Evolutionary conservation across 2,113 vertebrate genomes (phyloP), one percentile per base, ranked within the genome.

Genomic region (Stigmatopora nigra): DNA sequence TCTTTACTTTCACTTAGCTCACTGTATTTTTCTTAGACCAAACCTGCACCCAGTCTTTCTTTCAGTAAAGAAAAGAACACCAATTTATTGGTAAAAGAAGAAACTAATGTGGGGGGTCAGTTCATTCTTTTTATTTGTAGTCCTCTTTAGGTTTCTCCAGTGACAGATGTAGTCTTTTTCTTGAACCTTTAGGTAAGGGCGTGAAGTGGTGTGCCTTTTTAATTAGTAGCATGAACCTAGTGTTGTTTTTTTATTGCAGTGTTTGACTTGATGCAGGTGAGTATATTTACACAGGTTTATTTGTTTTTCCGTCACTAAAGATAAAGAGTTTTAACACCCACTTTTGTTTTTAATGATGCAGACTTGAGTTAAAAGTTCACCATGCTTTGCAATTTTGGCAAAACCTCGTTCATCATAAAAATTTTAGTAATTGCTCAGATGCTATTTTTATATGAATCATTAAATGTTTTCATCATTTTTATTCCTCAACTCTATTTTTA

Each of bases 71-170:
- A 78, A 57, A 76, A 19, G 47, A 58, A 56, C 49, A 64, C 57
- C 25, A 20, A 0, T 61, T 13, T 66, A 13, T 57, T 61, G 35
- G 65, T 46, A 36, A 72, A 67, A 61, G 63, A 52, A 38, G 52
- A 70, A 11, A 58, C 31, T 56, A 63, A 56, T 46, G 57, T 46
- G 15, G 63, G 48, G 16, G 60, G 68, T 75, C 61, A 47, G 78
- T 57, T 76, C 64, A 80, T 78, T 73, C 19, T 78, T 80, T 78
- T 70, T 49, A 57, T 78, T 71, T 83, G 51, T 82, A 89, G 88
- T 80, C 72, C 71, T 89, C 63, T 86, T 83, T 68, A 83, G 86
- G 78, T 85, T 89, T 68, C 80, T 89, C 61, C 88, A 87, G 66
- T 65, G 83, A 69, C 82, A 86, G 82, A 73, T 82, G 80, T 87